Evolutionary conservation across 2,888 invertebrate genomes (phyloP).

Genomic region (Pristionchus maxplancki): DNA sequence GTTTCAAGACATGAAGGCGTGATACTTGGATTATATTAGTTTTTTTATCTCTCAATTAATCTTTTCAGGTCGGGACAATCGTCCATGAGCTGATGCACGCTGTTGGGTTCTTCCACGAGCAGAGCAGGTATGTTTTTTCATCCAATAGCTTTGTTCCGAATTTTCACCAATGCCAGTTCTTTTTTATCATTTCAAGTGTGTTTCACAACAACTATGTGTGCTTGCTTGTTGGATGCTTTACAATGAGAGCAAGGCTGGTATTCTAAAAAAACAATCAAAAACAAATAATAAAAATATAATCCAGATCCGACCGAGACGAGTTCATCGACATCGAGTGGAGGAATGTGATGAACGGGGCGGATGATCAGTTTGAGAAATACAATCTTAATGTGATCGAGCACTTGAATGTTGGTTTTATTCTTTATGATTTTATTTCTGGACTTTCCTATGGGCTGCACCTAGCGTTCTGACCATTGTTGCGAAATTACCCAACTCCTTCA

Average conservation of each 20-base stretch:
- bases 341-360: constrained; percentile 78
- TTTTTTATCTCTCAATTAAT: too few species aligned
- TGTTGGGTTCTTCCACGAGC: constrained; percentile 77
- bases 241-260: too few species aligned
- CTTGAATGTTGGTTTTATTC: constrained; percentile 69
- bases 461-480: too few species aligned
- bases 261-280: neutral
- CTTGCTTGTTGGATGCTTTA: neutral
- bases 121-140: constrained; percentile 64
- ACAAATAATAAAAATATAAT: neutral
- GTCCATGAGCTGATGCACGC: constrained; percentile 76
- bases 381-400: constrained; percentile 58
- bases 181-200: neutral
- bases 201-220: neutral
- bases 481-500: too few species aligned
- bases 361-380: constrained; percentile 78
- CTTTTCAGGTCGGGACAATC: constrained; percentile 60
- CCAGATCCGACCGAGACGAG: constrained; percentile 79
- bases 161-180: too few species aligned
- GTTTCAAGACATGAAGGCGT: too few species aligned
- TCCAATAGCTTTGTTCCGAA: neutral
- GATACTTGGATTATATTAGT: too few species aligned
- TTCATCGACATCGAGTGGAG: constrained; percentile 78
- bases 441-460: neutral
- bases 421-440: constrained; percentile 28